phyloP scores from a whole-genome alignment of 2,888 invertebrate species.

The Mongoloraphidia duomilia region DNA sequence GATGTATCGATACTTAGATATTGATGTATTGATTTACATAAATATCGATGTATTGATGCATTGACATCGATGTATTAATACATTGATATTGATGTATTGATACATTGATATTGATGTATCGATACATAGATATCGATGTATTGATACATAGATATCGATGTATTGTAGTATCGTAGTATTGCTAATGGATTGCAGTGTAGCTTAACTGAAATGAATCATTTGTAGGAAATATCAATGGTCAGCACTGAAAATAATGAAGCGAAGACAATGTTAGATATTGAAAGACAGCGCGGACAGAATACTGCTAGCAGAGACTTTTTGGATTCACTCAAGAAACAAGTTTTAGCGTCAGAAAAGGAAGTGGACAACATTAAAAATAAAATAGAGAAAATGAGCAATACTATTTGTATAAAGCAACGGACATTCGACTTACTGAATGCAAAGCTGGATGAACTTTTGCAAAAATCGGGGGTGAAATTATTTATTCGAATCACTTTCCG shows the following conservation, averaged over 20 bases:
- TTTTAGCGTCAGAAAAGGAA: conserved; percentile 29
- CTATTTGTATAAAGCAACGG: conserved; percentile 34
- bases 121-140: neutral
- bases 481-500: conserved; percentile 2
- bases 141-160: neutral
- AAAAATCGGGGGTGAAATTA: conserved; percentile 32
- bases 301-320: conserved; percentile 23
- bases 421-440: conserved; percentile 34
- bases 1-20: neutral
- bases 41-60: neutral
- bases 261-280: conserved; percentile 40
- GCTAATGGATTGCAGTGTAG: conserved; percentile 6
- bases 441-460: conserved; percentile 34
- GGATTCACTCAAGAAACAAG: conserved; percentile 25
- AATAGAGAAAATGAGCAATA: conserved; percentile 29
- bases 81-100: neutral
- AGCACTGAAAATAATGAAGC: conserved; percentile 43
- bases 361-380: conserved; percentile 30
- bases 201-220: neutral
- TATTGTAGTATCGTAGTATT: neutral
- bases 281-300: conserved; percentile 29
- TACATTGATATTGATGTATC: neutral
- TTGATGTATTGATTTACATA: neutral
- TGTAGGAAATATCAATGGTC: conserved; percentile 37
- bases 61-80: neutral